Evolutionary conservation across 2,113 vertebrate species (phyloP).

Genomic region (Ctenomys sociabilis): DNA sequence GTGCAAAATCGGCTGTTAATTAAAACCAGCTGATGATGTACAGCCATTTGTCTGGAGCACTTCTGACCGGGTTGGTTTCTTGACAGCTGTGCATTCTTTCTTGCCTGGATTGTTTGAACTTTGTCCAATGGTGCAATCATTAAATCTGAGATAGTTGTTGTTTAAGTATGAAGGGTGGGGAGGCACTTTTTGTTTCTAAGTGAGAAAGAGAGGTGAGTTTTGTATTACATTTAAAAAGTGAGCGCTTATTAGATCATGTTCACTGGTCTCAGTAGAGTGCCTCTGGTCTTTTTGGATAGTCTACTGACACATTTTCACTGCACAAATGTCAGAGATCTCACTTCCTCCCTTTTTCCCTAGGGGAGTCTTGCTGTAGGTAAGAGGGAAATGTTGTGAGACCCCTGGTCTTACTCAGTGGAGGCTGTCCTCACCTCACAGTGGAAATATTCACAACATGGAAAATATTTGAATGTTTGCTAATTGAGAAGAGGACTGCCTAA

Average conservation of each 20-base stretch:
- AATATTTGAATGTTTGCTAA: not conserved
- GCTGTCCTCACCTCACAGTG: conserved; percentile 17
- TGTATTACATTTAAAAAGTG: conserved; percentile 61
- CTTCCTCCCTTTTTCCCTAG: conserved; percentile 67
- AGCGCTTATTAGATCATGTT: conserved; percentile 58
- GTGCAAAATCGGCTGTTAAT: conserved; percentile 83
- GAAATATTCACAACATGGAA: not conserved
- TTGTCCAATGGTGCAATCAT: conserved; percentile 76
- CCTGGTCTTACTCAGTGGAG: conserved; percentile 60
- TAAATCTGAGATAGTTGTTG: conserved; percentile 79
- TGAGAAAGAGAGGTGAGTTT: conserved; percentile 54
- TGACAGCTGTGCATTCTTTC: conserved; percentile 86
- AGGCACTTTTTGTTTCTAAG: conserved; percentile 56
- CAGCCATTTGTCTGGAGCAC: conserved; percentile 83
- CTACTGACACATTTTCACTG: conserved; percentile 56
- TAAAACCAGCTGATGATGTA: conserved; percentile 81
- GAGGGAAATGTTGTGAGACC: conserved; percentile 36
- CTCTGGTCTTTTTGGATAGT: conserved; percentile 70
- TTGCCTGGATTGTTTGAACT: conserved; percentile 84
- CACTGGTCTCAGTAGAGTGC: conserved; percentile 46
- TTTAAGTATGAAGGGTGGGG: conserved; percentile 63
- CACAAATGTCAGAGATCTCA: conserved; percentile 25
- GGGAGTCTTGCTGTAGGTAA: conserved; percentile 57
- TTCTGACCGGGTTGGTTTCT: conserved; percentile 78
- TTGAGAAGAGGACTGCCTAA: not conserved